These are phyloP conservation scores for Eupithecia pulchellata DNA, from an alignment of 2,888 invertebrate species.

Conservation along the genomic window DNA sequence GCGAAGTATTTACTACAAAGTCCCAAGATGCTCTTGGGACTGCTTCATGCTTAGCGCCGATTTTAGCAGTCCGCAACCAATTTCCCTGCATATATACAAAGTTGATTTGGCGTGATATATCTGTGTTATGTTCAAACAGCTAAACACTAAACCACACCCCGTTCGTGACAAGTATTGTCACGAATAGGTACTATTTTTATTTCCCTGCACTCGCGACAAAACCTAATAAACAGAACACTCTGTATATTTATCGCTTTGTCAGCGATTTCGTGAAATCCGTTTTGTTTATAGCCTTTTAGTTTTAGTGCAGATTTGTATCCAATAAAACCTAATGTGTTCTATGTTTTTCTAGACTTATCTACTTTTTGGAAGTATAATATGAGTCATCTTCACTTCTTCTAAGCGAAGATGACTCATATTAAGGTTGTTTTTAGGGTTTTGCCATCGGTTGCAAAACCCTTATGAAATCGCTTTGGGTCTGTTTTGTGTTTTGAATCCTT, in stretches of 20 bases:
- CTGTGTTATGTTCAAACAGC: not conserved
- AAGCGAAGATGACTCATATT: too few relatives aligned
- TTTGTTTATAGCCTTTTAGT: constrained; percentile 35
- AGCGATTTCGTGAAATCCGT: constrained; percentile 35
- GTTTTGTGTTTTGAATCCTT: too few relatives aligned
- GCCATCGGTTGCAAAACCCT: too few relatives aligned
- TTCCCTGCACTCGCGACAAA: constrained; percentile 38
- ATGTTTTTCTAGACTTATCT: not conserved
- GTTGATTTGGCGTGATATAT: not conserved
- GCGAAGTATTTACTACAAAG: too few relatives aligned
- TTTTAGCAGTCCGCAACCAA: not conserved
- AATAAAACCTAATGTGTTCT: constrained; percentile 14
- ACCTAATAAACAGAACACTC: constrained; percentile 41
- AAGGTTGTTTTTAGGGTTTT: too few relatives aligned
- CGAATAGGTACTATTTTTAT: constrained; percentile 12
- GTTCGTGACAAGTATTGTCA: constrained; percentile 22
- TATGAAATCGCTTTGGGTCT: too few relatives aligned
- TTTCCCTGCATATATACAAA: not conserved
- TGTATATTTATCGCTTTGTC: constrained; percentile 33
- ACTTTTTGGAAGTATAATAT: not conserved
- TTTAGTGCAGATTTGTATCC: constrained; percentile 29
- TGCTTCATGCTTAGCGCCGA: not conserved
- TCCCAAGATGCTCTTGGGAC: too few relatives aligned
- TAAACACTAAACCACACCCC: not conserved
- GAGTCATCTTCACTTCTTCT: too few relatives aligned